Evolutionary conservation across 1,140 invertebrate species (phyloP).

Genomic region (Drosophila ananassae): DNA sequence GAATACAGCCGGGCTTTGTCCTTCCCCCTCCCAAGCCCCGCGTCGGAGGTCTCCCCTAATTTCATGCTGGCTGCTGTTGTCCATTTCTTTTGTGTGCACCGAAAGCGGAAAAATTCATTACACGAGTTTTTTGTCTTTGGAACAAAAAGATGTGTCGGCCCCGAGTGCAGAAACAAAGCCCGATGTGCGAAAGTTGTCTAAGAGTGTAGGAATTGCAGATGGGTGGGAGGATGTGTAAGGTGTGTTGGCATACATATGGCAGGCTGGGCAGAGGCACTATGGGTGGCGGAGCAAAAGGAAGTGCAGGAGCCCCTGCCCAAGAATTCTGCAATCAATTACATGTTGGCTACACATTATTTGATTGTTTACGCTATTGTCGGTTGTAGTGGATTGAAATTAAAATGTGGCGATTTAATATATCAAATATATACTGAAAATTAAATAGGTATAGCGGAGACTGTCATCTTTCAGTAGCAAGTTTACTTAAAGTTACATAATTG

Average conservation of each 20-base stretch:
- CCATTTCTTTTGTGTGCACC: conserved; percentile 72
- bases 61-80: conserved; percentile 48
- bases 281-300: conserved; percentile 25
- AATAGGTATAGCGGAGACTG: too few relatives aligned
- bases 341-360: conserved; percentile 1
- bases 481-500: conserved; percentile 56
- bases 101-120: conserved; percentile 80
- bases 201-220: conserved; percentile 45
- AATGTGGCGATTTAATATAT: too few relatives aligned
- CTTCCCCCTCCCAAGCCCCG: background rate
- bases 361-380: too few relatives aligned
- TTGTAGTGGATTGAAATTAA: too few relatives aligned
- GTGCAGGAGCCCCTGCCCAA: background rate
- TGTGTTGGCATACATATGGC: conserved; percentile 21
- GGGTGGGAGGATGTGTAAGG: conserved; percentile 5
- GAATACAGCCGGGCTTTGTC: conserved; percentile 55
- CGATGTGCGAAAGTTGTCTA: conserved; percentile 58
- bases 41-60: conserved; percentile 2
- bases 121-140: conserved; percentile 67
- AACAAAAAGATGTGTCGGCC: conserved; percentile 56
- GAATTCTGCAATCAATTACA: conserved; percentile 38
- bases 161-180: conserved; percentile 13
- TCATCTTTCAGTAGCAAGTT: conserved; percentile 12
- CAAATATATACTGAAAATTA: too few relatives aligned
- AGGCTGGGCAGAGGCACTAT: conserved; percentile 25